Conservation (phyloP, 2,113 vertebrate species). For the Riparia riparia region DNA sequence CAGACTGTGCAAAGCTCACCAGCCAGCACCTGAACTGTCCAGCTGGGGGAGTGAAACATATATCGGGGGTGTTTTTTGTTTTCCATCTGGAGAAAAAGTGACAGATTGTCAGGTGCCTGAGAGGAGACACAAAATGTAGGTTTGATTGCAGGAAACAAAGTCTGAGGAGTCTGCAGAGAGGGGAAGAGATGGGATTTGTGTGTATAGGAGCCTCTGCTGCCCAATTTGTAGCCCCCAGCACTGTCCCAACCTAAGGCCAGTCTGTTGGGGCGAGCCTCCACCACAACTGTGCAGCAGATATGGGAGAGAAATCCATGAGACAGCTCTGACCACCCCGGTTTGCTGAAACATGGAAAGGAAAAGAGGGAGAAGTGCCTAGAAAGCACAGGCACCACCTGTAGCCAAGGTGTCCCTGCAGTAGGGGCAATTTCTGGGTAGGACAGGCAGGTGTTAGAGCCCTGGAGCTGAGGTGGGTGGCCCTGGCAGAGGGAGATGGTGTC, state of each 20-base stretch:
- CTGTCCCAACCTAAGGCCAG: neutral
- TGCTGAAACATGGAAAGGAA: neutral
- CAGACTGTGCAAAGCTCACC: neutral
- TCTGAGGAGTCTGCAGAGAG: neutral
- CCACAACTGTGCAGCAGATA: neutral
- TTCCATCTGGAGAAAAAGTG: neutral
- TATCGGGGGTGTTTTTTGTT: fast-evolving
- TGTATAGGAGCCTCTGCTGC: neutral
- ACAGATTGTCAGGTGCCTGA: neutral
- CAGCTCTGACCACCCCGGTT: neutral
- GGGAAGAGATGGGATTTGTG: neutral
- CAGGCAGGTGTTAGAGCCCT: neutral
- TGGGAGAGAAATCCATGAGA: neutral
- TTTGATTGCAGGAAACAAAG: neutral
- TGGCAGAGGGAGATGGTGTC: fast-evolving
- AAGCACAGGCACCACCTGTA: fast-evolving
- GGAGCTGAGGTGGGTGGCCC: neutral
- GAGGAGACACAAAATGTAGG: neutral
- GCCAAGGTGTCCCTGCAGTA: fast-evolving
- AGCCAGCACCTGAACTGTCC: neutral
- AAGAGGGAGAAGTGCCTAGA: neutral
- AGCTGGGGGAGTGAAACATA: fast-evolving
- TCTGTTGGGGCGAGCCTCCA: neutral
- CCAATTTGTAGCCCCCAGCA: neutral
- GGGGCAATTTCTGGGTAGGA: neutral